Evolutionary conservation across 2,113 vertebrate species (phyloP).

Genomic region (Pseudolaguvia tuberculata): DNA sequence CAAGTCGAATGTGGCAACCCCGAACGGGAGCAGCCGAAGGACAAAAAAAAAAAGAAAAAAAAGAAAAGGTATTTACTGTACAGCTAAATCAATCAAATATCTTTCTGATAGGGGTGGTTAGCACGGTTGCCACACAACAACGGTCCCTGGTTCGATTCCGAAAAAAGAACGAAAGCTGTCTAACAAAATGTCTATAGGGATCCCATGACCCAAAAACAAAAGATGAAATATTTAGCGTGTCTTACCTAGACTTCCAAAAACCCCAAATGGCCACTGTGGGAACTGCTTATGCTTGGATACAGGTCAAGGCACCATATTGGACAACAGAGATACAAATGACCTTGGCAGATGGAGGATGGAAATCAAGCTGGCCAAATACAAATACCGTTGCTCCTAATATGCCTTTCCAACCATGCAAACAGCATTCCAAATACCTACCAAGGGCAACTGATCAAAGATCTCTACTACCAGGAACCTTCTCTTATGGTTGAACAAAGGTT

Average conservation of each 20-base stretch:
- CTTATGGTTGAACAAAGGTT: background rate
- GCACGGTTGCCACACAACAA: too few relatives aligned
- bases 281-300: slow-evolving; percentile 21
- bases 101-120: too few relatives aligned
- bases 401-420: background rate
- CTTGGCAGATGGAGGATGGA: slow-evolving; percentile 33
- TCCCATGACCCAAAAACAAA: background rate
- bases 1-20: too few relatives aligned
- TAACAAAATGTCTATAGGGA: background rate
- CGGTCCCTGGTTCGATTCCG: too few relatives aligned
- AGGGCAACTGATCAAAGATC: background rate
- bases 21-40: too few relatives aligned
- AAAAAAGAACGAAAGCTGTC: too few relatives aligned
- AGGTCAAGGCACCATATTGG: slow-evolving; percentile 32
- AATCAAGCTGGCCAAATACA: slow-evolving; percentile 14
- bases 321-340: slow-evolving; percentile 27
- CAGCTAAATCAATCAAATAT: too few relatives aligned
- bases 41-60: too few relatives aligned
- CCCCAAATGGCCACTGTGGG: slow-evolving; percentile 14
- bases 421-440: background rate
- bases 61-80: background rate
- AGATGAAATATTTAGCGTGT: background rate
- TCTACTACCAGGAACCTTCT: background rate
- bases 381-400: slow-evolving; percentile 28
- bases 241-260: too few relatives aligned